These are phyloP conservation scores for Meloidogyne floridensis DNA, from an alignment of 1,140 invertebrate genomes.

Conservation along the genomic window DNA sequence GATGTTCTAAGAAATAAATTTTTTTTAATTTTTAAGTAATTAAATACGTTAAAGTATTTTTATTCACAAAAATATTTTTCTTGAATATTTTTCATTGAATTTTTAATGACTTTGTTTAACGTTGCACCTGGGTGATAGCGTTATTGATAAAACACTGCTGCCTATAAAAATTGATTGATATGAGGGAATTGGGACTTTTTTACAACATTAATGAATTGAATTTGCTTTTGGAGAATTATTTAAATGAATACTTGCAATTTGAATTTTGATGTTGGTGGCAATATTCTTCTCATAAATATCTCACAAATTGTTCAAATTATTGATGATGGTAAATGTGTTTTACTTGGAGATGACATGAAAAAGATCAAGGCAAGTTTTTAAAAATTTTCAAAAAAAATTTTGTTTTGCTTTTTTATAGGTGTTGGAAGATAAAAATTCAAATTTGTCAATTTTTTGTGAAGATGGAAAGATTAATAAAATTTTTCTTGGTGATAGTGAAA, in stretches of 20 bases:
- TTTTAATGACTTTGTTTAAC: too few species aligned
- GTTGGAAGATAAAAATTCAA: constrained; percentile 28
- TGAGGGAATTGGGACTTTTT: background rate
- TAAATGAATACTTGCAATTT: background rate
- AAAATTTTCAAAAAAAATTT: background rate
- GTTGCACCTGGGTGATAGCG: too few species aligned
- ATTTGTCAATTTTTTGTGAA: constrained; percentile 44
- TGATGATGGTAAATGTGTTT: constrained; percentile 46
- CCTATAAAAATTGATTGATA: background rate
- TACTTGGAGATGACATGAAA: constrained; percentile 53
- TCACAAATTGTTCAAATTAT: constrained; percentile 58
- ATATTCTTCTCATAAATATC: constrained; percentile 43
- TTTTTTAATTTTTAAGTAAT: too few species aligned
- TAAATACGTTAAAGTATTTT: too few species aligned
- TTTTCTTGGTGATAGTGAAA: constrained; percentile 26
- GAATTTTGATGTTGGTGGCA: background rate
- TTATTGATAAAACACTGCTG: too few species aligned
- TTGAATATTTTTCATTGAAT: too few species aligned
- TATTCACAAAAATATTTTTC: too few species aligned
- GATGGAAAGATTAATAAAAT: constrained; percentile 39
- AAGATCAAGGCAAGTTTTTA: constrained; percentile 47
- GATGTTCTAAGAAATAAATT: too few species aligned
- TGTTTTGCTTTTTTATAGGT: constrained; percentile 34
- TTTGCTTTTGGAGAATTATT: background rate
- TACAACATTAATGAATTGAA: background rate